Percentiles rank a stretch among this genome's conserved stretches.
These are phyloP conservation scores for Squalus acanthias DNA, from an alignment of 2,797 vertebrate genomes.

Conservation along the genomic window DNA sequence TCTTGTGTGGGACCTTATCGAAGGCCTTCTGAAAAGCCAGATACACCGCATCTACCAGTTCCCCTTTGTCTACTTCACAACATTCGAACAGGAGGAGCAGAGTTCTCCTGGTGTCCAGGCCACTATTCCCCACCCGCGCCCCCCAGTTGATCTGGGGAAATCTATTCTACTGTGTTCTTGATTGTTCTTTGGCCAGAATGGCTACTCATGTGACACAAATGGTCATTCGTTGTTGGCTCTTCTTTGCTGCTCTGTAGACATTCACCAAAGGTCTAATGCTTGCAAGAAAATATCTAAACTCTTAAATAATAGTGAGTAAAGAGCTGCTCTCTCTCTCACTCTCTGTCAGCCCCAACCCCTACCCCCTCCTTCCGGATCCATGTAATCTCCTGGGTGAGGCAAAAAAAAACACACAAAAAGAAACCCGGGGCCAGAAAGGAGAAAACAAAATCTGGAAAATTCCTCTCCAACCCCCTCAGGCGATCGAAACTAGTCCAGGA, in stretches of 20 bases:
- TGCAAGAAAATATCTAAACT: neutral
- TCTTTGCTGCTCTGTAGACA: neutral
- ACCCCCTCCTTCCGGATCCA: neutral
- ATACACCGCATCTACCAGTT: too few species aligned
- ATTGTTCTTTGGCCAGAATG: neutral
- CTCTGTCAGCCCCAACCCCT: neutral
- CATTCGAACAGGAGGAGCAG: too few species aligned
- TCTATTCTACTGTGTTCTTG: neutral
- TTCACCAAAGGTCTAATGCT: neutral
- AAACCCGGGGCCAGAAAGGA: neutral
- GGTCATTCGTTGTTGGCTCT: neutral
- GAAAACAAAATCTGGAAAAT: neutral
- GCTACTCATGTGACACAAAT: neutral
- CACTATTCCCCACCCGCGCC: too few species aligned
- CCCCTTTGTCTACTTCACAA: too few species aligned
- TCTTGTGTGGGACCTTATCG: too few species aligned
- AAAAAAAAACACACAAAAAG: neutral
- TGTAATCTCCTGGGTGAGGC: neutral
- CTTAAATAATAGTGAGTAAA: neutral
- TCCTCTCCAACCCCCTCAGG: neutral
- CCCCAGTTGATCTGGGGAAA: neutral
- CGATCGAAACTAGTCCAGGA: neutral
- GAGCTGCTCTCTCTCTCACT: too few species aligned
- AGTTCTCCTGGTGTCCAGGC: too few species aligned
- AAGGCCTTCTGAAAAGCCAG: too few species aligned